Base-by-base conservation (phyloP, 2,113 vertebrate genomes). In the Cranoglanis bouderius region DNA sequence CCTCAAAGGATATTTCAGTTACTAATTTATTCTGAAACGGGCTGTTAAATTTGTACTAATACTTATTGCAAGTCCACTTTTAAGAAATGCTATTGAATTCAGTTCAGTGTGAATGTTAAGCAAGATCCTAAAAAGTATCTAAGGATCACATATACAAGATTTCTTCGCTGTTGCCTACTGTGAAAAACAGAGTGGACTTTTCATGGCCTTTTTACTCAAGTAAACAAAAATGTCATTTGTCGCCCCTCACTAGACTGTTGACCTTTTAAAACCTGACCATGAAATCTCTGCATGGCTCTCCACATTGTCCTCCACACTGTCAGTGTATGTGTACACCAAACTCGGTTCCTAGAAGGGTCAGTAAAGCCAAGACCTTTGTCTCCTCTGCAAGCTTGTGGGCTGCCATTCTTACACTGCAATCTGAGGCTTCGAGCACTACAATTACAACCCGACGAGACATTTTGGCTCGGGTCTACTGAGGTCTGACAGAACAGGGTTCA, bases 191-290 rank as follows among this genome's bases (percentile, higher is more conserved):
- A 88, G 86, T 88, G 55, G 84, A 16, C 46, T 59, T 82, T 67
- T 84, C 43, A 82, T 87, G 59, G 77, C 74, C 49, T 83, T 63
- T 83, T 85, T 88, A 70, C 84, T 38, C 19, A 53, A 86, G 77
- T 55, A 81, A 89, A 89, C 84, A 82, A 85, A 88, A 89, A 49
- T 40, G 14, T 38, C 59, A 51, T 88, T 85, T 90, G 57, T 85
- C 40, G 59, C 57, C 57, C 84, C 57, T 72, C 55, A 85, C n/a
- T 65, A 63, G 63, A 72, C 88, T 74, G n/a, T 75, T 91, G 89
- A 88, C 87, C 88, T 89, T 91, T 46, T 67, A 86, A 92, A 91
- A 86, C 57, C 80, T 77, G 57, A n/a, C 70, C 84, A 90, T 32
- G 78, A 74, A 87, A 88, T 75, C 83, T n/a, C 43, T 9, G 51